Base-by-base conservation (phyloP, 2,797 vertebrate genomes). In the Arremon brunneinucha region DNA sequence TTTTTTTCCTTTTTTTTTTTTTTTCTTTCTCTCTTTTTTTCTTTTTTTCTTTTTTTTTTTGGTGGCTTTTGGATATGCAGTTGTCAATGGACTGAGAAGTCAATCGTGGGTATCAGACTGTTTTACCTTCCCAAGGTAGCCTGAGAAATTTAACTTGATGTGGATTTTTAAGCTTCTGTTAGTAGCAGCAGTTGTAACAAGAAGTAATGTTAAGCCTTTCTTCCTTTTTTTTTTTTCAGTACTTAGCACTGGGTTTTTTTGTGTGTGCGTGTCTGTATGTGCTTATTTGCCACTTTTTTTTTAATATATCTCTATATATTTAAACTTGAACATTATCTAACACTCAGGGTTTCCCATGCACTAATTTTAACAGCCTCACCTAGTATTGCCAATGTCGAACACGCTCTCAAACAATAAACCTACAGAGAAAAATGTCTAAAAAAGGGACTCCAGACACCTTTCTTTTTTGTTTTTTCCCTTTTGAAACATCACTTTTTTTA, bases 361-460 rank as follows among this genome's bases (percentile, higher is more conserved):
- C 95, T 96, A 93, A 96, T 95, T 96, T 94, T 96, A 97, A 93
- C 95, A 94, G 90, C 84, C 83, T 91, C 90, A 83, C 87, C 57
- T 84, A 90, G 74, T 55, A 59, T 26, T 96, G 79, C 89, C 2
- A 2, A 87, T 90, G 83, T 70, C 96, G 87, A 64, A 94, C n/a
- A 94, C 26, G 6, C 89, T 92, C 88, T 81, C 76, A 62, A 77
- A 90, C 89, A 56, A 87, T 80, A 87, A 95, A 94, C 59, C 74
- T 62, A 47, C 88, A 91, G 83, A 74, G 89, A 89, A 95, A 95
- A 93, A 83, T 22, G n/a, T 90, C 90, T 79, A 62, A 62, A 87
- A 65, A 71, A 71, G 2, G 4, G 93, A 95, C 89, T 91, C 91
- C 85, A 39, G 80, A 83, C 91, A 87, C 57, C 46, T 91, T 65